phyloP scores from a whole-genome alignment of 2,888 invertebrate species.

The Thymelicus lineola region DNA sequence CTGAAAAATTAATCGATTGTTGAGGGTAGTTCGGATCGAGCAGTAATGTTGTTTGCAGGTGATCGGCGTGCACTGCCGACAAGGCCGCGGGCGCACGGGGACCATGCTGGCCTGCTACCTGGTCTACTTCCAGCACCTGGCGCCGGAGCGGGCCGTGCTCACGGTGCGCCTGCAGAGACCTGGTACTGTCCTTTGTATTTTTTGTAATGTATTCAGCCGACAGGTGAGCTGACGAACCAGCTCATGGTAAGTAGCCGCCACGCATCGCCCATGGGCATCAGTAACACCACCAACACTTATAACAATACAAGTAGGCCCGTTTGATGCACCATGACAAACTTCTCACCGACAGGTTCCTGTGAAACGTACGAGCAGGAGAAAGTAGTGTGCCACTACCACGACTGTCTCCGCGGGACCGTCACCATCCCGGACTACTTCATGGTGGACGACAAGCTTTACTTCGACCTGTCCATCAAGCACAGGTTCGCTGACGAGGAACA shows the following conservation, averaged over 20 bases:
- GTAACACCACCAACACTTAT: too few relatives aligned
- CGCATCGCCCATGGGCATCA: too few relatives aligned
- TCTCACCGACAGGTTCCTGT: constrained; percentile 77
- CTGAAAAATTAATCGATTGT: too few relatives aligned
- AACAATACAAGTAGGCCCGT: too few relatives aligned
- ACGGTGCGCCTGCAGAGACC: constrained; percentile 85
- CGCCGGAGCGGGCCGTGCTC: constrained; percentile 87
- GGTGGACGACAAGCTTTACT: constrained; percentile 75
- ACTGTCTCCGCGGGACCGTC: constrained; percentile 80
- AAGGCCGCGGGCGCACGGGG: constrained; percentile 90
- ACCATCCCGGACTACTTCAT: constrained; percentile 72
- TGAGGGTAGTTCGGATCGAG: neutral
- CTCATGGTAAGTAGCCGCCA: too few relatives aligned
- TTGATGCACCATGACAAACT: too few relatives aligned
- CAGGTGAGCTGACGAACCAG: too few relatives aligned
- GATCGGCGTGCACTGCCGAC: constrained; percentile 89
- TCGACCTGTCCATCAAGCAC: constrained; percentile 74
- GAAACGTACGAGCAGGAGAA: constrained; percentile 87
- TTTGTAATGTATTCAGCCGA: too few relatives aligned
- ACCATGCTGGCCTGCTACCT: constrained; percentile 90
- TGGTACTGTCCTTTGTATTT: constrained; percentile 64
- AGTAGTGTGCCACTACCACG: constrained; percentile 85
- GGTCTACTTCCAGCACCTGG: constrained; percentile 85
- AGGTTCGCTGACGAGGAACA: constrained; percentile 50
- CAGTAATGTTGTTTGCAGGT: constrained; percentile 67